Percentiles rank a stretch among this genome's conserved stretches.
Conservation (phyloP, 2,113 vertebrate genomes). For the Rhineura floridana region DNA sequence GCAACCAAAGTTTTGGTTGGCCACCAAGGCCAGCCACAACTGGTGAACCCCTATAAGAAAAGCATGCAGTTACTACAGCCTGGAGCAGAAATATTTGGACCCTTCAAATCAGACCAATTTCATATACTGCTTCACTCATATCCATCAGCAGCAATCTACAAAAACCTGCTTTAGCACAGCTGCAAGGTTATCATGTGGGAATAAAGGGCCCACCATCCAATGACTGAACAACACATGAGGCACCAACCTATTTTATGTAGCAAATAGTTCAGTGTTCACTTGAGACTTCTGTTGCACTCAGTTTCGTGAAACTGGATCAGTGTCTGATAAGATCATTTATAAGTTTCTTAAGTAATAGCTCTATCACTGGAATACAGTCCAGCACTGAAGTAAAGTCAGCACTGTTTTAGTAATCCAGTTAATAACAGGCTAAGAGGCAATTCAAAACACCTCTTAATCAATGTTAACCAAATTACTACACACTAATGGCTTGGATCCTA, state of each 20-base stretch:
- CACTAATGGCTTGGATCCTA: neutral
- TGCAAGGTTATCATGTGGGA: neutral
- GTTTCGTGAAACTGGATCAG: neutral
- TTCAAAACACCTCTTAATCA: neutral
- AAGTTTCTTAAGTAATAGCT: neutral
- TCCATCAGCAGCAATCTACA: neutral
- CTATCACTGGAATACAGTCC: neutral
- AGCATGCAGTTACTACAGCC: no score
- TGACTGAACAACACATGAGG: no score
- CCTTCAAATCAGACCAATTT: no score
- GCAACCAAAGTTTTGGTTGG: no score
- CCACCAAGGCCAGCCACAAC: no score
- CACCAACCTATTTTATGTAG: neutral
- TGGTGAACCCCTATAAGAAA: no score
- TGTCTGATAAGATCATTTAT: neutral
- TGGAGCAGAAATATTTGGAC: no score
- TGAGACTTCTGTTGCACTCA: neutral
- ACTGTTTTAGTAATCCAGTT: neutral
- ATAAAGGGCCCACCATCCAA: no score
- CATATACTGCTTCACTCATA: neutral
- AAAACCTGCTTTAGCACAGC: neutral
- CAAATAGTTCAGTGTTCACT: neutral
- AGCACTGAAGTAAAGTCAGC: neutral
- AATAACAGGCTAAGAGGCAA: neutral
- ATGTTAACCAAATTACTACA: neutral